Evolutionary conservation across 2,113 vertebrate species (phyloP).

Genomic region (Desmodus rotundus): DNA sequence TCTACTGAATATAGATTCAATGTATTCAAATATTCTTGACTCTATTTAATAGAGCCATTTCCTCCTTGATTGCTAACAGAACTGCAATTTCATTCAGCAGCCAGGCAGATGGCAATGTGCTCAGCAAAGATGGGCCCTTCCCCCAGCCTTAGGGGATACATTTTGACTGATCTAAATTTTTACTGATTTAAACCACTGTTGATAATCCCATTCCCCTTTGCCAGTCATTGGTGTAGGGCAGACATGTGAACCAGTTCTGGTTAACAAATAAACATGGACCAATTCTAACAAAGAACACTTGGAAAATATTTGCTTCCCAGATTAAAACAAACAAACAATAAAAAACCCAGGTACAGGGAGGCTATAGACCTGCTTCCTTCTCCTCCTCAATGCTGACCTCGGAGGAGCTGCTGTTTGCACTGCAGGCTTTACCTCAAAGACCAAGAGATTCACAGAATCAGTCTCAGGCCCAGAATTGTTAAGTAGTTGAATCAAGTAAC

Average conservation of each 20-base stretch:
- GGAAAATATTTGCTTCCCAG: background rate
- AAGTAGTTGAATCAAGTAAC: background rate
- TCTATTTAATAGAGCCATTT: conserved; percentile 31
- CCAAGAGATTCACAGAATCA: background rate
- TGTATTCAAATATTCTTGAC: conserved; percentile 9
- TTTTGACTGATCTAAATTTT: background rate
- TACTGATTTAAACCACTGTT: background rate
- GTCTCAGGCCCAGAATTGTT: background rate
- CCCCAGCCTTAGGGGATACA: background rate
- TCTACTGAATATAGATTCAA: background rate
- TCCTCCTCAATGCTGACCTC: background rate
- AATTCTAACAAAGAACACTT: background rate
- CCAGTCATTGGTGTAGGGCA: background rate
- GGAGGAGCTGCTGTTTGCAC: background rate
- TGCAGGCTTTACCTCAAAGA: background rate
- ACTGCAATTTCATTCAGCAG: background rate
- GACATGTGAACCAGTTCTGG: background rate
- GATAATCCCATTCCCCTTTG: background rate
- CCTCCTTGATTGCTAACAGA: background rate
- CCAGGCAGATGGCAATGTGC: background rate
- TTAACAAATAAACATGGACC: background rate
- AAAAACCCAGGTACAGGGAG: background rate
- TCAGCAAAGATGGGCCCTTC: background rate
- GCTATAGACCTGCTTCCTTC: background rate
- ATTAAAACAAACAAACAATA: background rate